These are phyloP conservation scores for Ramphastos sulfuratus DNA, from an alignment of 2,113 vertebrate genomes.

Conservation along the genomic window DNA sequence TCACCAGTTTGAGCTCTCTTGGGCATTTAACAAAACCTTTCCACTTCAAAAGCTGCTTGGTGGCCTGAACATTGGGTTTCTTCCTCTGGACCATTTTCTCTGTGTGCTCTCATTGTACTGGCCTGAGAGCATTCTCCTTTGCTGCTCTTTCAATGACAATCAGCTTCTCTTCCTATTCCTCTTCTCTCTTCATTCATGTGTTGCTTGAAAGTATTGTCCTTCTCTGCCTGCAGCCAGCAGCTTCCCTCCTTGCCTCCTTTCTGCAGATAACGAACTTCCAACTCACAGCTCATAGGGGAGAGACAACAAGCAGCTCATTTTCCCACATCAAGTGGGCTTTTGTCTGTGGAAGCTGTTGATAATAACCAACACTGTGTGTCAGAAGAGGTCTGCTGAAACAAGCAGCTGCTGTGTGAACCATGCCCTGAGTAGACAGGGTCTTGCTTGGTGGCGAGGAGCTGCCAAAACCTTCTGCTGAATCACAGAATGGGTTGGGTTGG, in stretches of 20 bases:
- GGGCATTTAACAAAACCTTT: background rate
- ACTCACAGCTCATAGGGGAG: background rate
- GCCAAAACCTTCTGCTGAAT: background rate
- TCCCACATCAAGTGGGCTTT: background rate
- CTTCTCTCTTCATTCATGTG: background rate
- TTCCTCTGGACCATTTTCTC: background rate
- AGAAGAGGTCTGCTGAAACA: background rate
- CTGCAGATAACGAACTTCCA: background rate
- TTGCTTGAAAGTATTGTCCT: slow-evolving; percentile 5
- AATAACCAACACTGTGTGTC: slow-evolving; percentile 12
- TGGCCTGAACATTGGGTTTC: background rate
- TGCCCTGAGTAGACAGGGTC: no score
- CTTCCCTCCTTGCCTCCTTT: background rate
- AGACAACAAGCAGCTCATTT: slow-evolving; percentile 33
- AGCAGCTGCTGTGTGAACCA: background rate
- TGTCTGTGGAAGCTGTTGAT: background rate
- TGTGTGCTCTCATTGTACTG: background rate
- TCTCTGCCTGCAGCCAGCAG: background rate
- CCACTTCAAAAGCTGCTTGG: background rate
- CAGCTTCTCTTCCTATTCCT: slow-evolving; percentile 24
- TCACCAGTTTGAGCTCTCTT: background rate
- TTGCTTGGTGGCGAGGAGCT: background rate
- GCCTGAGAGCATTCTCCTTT: background rate
- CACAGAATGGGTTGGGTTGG: no score
- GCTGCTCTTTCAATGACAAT: background rate